Base-by-base conservation (phyloP, 2,888 invertebrate species). In the Lacanobia wlatinum region DNA sequence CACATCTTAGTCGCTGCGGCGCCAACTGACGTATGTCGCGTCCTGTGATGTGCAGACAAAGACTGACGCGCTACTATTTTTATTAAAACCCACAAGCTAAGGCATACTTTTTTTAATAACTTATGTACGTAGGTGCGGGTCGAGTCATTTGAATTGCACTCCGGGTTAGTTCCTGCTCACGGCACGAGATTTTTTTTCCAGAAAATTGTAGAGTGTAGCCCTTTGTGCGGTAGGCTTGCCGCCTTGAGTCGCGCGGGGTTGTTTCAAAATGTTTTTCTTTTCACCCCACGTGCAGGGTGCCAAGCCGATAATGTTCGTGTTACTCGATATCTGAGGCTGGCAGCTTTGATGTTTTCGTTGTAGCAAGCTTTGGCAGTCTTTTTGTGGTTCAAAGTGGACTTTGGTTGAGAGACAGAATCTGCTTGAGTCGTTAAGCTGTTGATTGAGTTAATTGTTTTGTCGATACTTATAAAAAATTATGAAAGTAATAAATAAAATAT, bases 51-150 rank as follows among this genome's bases (percentile, higher is more conserved):
- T 94, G 92, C 91, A 91, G 92, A 96, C 96, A 96, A 96, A 96
- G 95, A 93, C 92, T 93, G 91, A 91, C 92, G 92, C 90, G 92
- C 93, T 95, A 94, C 96, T 96, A 96, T 96, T 96, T 96, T 96
- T 96, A 96, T 96, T 96, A 96, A 96, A 96, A 94, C 95, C 95
- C 93, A 90, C 86, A 85, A 84, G 90, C 93, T 92, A 90, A 94
- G 93, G 94, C 94, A 92, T 92, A 94, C 94, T 94, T 96, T 95
- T 94, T 96, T 96, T 96, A 96, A 96, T 96, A 96, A 95, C 96
- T 95, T 95, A 96, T 95, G 95, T 95, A 94, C 89, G 90, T 90
- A 87, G 88, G 88, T 90, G 88, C 84, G 75, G 87, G 84, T 85
- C 91, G 91, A 89, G 90, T 90, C 91, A 92, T 92, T 91, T 90